Conservation (phyloP, 1,140 invertebrate species). For the Trialeurodes vaporariorum region DNA sequence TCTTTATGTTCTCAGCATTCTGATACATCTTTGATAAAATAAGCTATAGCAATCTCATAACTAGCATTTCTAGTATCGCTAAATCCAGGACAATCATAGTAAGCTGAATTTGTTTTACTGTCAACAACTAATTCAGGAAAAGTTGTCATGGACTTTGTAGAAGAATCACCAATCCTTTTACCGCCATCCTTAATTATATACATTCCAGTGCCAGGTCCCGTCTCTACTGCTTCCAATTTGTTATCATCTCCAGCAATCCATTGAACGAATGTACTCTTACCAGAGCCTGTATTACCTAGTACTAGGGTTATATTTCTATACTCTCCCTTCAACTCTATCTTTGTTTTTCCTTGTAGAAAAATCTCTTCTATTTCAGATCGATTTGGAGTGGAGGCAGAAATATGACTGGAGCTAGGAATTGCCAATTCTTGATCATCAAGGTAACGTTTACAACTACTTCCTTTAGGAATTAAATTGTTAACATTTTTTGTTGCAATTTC, state of each 20-base stretch:
- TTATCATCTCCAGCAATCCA: slow-evolving; percentile 18
- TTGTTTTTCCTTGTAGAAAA: too few species aligned
- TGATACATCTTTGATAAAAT: slow-evolving; percentile 21
- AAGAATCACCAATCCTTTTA: slow-evolving; percentile 4
- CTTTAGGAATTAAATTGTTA: too few species aligned
- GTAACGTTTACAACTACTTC: too few species aligned
- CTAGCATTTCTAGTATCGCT: slow-evolving; percentile 18
- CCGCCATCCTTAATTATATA: slow-evolving; percentile 10
- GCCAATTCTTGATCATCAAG: too few species aligned
- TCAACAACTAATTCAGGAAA: slow-evolving; percentile 13
- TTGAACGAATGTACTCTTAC: slow-evolving; percentile 21
- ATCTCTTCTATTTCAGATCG: too few species aligned
- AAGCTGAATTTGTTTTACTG: background rate
- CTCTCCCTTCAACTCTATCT: too few species aligned
- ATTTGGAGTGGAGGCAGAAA: too few species aligned
- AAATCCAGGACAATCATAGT: slow-evolving; percentile 24
- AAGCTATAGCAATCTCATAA: slow-evolving; percentile 20
- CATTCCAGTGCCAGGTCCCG: slow-evolving; percentile 1
- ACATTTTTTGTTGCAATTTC: too few species aligned
- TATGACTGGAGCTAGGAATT: too few species aligned
- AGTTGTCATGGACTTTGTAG: background rate
- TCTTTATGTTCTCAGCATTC: slow-evolving; percentile 15
- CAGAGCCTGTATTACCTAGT: slow-evolving; percentile 23
- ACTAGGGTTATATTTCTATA: too few species aligned
- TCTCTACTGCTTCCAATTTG: slow-evolving; percentile 6